Evolutionary conservation across 2,113 vertebrate species (phyloP).

Genomic region (Saccopteryx bilineata): DNA sequence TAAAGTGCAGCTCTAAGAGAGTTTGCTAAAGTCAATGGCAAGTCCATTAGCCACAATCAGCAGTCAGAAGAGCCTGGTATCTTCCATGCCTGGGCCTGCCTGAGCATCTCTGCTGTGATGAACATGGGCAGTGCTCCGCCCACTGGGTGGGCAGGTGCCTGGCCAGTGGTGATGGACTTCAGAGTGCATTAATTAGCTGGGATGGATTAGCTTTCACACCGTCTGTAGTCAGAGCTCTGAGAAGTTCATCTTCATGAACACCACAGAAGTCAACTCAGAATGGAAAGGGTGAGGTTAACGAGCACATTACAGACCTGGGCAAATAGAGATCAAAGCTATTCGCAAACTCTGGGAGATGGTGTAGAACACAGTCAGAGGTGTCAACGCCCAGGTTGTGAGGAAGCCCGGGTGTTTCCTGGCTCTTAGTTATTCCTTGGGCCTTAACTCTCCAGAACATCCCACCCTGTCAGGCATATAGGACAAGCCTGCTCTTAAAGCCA

Average conservation of each 20-base stretch:
- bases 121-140: neutral
- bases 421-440: neutral
- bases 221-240: neutral
- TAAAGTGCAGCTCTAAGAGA: neutral
- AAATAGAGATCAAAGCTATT: neutral
- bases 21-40: neutral
- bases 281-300: neutral
- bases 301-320: neutral
- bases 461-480: neutral
- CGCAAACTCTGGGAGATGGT: neutral
- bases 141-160: too few relatives aligned
- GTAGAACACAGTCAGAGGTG: neutral
- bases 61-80: neutral
- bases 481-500: neutral
- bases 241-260: neutral
- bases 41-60: neutral
- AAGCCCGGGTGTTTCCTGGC: neutral
- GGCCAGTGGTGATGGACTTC: neutral
- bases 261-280: neutral
- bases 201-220: neutral
- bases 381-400: neutral
- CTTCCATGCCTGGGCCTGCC: neutral
- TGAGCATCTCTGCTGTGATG: neutral
- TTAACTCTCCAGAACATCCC: neutral
- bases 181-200: neutral